Base-by-base conservation (phyloP, 1,140 invertebrate species). In the Maconellicoccus hirsutus region DNA sequence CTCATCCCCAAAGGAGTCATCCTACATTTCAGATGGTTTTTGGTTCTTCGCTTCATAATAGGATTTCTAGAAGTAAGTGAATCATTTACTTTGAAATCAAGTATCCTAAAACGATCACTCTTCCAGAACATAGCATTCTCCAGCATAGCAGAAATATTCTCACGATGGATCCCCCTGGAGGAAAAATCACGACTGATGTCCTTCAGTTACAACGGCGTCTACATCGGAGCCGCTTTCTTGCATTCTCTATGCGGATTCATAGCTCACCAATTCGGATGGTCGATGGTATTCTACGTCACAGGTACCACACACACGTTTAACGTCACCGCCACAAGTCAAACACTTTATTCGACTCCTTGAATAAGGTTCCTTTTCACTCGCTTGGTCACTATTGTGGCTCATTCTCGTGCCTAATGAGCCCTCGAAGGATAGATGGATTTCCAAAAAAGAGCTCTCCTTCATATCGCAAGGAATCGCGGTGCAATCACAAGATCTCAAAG, bases 201-300 rank as follows among this genome's bases (percentile, higher is more conserved):
- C 0, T 83, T 91, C 27, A 87, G 89, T 0, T 91, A 91, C 86
- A 74, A 91, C 27, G 87, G 89, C 0, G 91, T 91, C 86, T 74
- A 7, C 21, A 10, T 70, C 12, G 69, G 69, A 2, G 33, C 69
- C 8, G 26, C 38, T 19, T 7, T 70, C 2, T 6, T 14, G 1
- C 23, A 70, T 19, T 23, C 26, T 2, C 1, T 21, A 7, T 70
- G 26, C 27, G 69, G 69, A 3, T 19, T 70, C 19, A 2, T 70
- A 8, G 69, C 69, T 12, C 10, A 70, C 33, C 3, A 70, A 8
- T 70, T 2, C 3, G 69, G 69, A 27, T 66, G 61, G 61, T 8
- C 21, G 0, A 89, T 87, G 22, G 88, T 95, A 23, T 96, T 96
- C 78, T 96, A 94, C 77, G 85, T 92, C 0, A 93, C 92, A 78